phyloP scores from a whole-genome alignment of 2,888 invertebrate genomes.

The Odontomyia ornata region DNA sequence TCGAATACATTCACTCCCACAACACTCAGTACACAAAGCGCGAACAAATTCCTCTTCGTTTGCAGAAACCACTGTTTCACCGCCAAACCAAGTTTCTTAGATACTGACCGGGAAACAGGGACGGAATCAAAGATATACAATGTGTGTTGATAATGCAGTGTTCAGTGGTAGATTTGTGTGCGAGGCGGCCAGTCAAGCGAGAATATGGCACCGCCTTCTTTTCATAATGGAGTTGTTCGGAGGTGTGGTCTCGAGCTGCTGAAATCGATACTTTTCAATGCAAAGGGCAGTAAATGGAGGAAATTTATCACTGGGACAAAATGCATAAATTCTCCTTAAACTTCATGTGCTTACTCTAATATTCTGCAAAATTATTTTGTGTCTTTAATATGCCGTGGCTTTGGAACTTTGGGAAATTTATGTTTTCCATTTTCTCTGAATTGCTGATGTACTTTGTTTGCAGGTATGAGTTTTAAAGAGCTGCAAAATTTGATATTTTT shows the following conservation, averaged over 20 bases:
- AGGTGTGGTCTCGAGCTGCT: neutral
- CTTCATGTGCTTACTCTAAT: conserved; percentile 1
- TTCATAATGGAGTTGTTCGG: conserved; percentile 21
- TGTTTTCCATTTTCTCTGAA: too few species aligned
- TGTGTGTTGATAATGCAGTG: conserved; percentile 18
- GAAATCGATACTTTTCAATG: conserved; percentile 34
- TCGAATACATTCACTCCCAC: conserved; percentile 15
- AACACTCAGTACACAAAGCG: neutral
- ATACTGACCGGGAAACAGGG: conserved; percentile 17
- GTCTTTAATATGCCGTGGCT: neutral
- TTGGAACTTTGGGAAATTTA: too few species aligned
- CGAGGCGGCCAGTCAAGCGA: neutral
- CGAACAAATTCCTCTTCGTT: neutral
- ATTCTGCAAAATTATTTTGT: neutral
- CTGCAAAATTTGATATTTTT: too few species aligned
- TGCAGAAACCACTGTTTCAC: neutral
- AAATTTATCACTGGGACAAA: conserved; percentile 14
- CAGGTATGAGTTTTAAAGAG: too few species aligned
- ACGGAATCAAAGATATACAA: conserved; percentile 14
- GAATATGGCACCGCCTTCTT: conserved; percentile 12
- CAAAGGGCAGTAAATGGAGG: conserved; percentile 4
- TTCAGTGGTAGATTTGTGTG: neutral
- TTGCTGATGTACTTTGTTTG: too few species aligned
- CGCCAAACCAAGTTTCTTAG: neutral
- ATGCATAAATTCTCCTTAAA: conserved; percentile 16